Base-by-base conservation (phyloP, 2,113 vertebrate species). In the Ophthalmolycus amberensis region DNA sequence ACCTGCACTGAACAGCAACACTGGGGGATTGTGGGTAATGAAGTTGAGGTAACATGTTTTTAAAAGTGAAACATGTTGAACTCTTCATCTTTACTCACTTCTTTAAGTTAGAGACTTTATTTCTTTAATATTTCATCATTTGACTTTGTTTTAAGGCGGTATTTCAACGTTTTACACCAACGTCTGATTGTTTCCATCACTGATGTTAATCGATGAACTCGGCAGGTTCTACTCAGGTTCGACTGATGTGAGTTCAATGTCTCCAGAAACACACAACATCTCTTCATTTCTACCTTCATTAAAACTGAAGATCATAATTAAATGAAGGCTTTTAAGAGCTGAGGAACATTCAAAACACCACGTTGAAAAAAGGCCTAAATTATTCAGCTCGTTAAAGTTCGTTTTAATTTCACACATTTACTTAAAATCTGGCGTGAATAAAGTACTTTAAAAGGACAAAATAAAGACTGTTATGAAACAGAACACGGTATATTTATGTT, bases 1-100 rank as follows among this genome's bases (percentile, higher is more conserved):
- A 16, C 27, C n/a, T 59, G 42, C 22, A 37, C 34, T 44, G 56
- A 48, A n/a, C 70, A 46, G 18, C 56, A 40, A 71, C 29, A 80
- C 34, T 54, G 9, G 34, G 25, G 77, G 44, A 77, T 72, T 42
- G 9, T 75, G 71, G 77, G 71, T 64, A 64, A 74, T 63, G 37
- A 12, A 62, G 58, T 18, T 75, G 69, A 72, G 74, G 74, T 77
- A 72, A 77, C 9, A 52, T 9, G 29, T 67, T 6, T 32, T 83
- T 50, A 42, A 18, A 40, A 50, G 50, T 71, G 22, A 63, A 64
- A 65, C 20, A 70, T 18, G 9, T 12, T 72, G 20, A 32, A 37
- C 58, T 48, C 46, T 18, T 44, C 12, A 44, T 20, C 48, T 50
- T 50, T 48, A 48, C 10, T 71, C 3, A 29, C 0, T 29, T 22